Base-by-base conservation (phyloP, 2,797 vertebrate species). In the Hirundo rustica region DNA sequence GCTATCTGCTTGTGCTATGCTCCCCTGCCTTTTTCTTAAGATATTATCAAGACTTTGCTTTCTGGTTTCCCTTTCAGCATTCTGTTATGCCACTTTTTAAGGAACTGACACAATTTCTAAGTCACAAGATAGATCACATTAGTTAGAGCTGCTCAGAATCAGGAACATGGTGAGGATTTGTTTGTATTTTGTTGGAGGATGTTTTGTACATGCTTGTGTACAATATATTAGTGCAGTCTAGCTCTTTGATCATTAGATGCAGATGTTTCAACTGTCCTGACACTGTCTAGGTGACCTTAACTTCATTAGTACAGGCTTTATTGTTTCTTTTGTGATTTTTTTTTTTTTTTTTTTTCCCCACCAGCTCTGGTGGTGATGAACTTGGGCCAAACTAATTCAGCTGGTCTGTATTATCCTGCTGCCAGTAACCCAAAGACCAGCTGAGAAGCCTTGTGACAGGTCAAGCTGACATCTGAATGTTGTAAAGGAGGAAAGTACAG, bases 391-490 rank as follows among this genome's bases (percentile, higher is more conserved):
- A 65, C 32, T 73, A 86, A 53, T 2, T 96, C 95, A 94, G 88
- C 89, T 96, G 91, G 48, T 95, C 71, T 88, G 71, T 77, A 26
- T 93, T 94, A 90, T 74, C 71, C 44, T 64, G 10, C 71, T 95
- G 80, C 88, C 89, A 90, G 57, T 82, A 95, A 79, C 67, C 6
- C 67, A 64, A 62, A 90, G 74, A 89, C 77, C 91, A 95, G 83
- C 83, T 93, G 88, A 95, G 80, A 93, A 82, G 64, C 40, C 80
- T 81, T 78, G 57, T 93, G 77, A 86, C 22, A 47, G 95, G 91
- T 96, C 96, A 94, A 88, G 85, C 85, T 96, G 96, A 97, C 93
- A 92, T 93, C 22, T 74, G n/a, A 71, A 18, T 80, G 42, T 67
- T 79, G 30, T 51, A 40, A 88, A 79, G 57, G 57, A 79, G 80